phyloP scores from a whole-genome alignment of 1,140 invertebrate species.

The Drosophila erecta region DNA sequence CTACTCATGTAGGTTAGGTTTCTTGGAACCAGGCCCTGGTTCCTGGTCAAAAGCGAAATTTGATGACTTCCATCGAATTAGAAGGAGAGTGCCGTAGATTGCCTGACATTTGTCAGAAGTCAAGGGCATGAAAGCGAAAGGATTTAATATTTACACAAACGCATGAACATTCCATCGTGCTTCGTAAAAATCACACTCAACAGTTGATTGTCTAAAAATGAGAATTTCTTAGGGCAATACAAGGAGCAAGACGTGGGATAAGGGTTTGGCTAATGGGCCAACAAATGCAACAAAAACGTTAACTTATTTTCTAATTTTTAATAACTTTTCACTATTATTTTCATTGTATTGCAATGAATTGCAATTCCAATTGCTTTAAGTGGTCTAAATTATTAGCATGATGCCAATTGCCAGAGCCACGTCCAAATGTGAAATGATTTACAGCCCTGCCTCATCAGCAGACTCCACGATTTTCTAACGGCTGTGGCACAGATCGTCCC shows the following conservation, averaged over 20 bases:
- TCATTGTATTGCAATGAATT: too few relatives aligned
- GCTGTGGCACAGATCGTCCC: not conserved
- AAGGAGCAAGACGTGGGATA: not conserved
- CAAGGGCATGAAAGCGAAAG: slow-evolving; percentile 37
- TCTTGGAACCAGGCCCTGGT: not conserved
- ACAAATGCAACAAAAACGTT: too few relatives aligned
- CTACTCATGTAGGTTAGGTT: slow-evolving; percentile 18
- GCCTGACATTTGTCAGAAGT: slow-evolving; percentile 42
- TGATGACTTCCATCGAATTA: slow-evolving; percentile 10
- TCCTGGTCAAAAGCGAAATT: slow-evolving; percentile 37
- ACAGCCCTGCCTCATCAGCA: not conserved
- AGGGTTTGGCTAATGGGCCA: slow-evolving; percentile 12
- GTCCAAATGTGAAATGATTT: slow-evolving; percentile 36
- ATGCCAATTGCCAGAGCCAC: slow-evolving; percentile 25
- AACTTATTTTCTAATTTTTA: too few relatives aligned
- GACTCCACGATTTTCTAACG: slow-evolving; percentile 34
- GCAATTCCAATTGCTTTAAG: slow-evolving; percentile 11
- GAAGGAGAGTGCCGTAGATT: slow-evolving; percentile 27
- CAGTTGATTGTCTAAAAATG: slow-evolving; percentile 15
- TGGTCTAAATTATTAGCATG: slow-evolving; percentile 46
- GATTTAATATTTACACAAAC: slow-evolving; percentile 12
- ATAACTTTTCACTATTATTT: too few relatives aligned
- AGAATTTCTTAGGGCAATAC: not conserved
- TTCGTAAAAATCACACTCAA: slow-evolving; percentile 15
- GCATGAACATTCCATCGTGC: not conserved